Evolutionary conservation across 2,888 invertebrate species (phyloP), one percentile per base, ranked within the genome.

Genomic region (Hipparchia semele): DNA sequence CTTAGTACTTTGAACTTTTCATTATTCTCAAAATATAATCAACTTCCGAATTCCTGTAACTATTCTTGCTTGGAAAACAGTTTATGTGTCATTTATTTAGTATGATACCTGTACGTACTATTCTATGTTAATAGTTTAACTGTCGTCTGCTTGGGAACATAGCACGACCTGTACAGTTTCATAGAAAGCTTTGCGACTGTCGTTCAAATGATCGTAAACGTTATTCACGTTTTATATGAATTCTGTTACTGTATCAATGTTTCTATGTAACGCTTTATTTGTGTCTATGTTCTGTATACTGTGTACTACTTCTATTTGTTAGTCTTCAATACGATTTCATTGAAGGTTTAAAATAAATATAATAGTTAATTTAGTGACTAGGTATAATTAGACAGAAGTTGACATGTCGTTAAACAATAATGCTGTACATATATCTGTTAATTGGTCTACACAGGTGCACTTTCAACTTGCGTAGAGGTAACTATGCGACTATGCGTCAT

Each of bases 251-350:
- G 79, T 80, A 79, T 74, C 67, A 66, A 73, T 71, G 70, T 77
- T 73, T 78, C 74, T 73, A 74, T 74, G 71, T 75, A 79, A 69
- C 66, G 79, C 79, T 75, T 82, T 75, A 81, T 81, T 79, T 80
- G 76, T 79, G 59, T 75, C 68, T 65, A 71, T 71, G 59, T 79
- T 23, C 23, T 23, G 78, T 76, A 73, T 75, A 72, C 12, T 13
- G 6, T 67, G 13, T 68, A 46, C 23, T 58, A 64, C 64, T 53
- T 51, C 33, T 53, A 7, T 53, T 6, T 23, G 1, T 53, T n/a
- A 13, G 13, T 62, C 13, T 64, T 64, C 23, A 51, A 64, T 51
- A 64, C 10, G 4, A 23, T 64, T 62, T 46, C 2, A 7, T 13
- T 62, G 62, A 62, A 23, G 23, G 23, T 58, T 53, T 10, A 12